These are phyloP conservation scores for Cepaea hortensis DNA, from an alignment of 2,888 invertebrate genomes.

Conservation along the genomic window DNA sequence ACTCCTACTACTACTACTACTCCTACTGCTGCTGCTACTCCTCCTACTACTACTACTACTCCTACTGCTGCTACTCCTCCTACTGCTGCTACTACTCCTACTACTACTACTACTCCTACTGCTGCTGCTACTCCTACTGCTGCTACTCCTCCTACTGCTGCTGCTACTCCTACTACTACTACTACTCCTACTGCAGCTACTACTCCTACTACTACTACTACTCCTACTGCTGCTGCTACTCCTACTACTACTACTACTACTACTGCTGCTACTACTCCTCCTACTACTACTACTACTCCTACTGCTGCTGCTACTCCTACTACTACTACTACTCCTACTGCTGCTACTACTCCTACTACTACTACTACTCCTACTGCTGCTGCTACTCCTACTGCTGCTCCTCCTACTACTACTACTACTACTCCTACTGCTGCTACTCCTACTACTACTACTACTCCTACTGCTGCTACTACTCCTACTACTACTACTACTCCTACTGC, in stretches of 20 bases:
- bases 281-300: conserved; percentile 24
- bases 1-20: conserved; percentile 24
- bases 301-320: too few species aligned
- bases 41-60: too few species aligned
- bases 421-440: conserved; percentile 19
- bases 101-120: not conserved
- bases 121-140: not conserved
- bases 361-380: conserved; percentile 11
- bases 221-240: too few species aligned
- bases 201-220: not conserved
- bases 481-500: too few species aligned
- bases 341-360: too few species aligned
- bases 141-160: conserved; percentile 25
- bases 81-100: conserved; percentile 1
- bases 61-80: too few species aligned
- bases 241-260: conserved; percentile 21
- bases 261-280: conserved; percentile 16
- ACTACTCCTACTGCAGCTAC: conserved; percentile 24
- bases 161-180: conserved; percentile 32
- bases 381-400: not conserved
- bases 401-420: conserved; percentile 38
- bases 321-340: too few species aligned
- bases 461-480: not conserved
- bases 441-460: conserved; percentile 42
- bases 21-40: conserved; percentile 2